Evolutionary conservation across 2,888 invertebrate species (phyloP), one percentile per base, ranked within the genome.

Genomic region (Saturnia japonica): DNA sequence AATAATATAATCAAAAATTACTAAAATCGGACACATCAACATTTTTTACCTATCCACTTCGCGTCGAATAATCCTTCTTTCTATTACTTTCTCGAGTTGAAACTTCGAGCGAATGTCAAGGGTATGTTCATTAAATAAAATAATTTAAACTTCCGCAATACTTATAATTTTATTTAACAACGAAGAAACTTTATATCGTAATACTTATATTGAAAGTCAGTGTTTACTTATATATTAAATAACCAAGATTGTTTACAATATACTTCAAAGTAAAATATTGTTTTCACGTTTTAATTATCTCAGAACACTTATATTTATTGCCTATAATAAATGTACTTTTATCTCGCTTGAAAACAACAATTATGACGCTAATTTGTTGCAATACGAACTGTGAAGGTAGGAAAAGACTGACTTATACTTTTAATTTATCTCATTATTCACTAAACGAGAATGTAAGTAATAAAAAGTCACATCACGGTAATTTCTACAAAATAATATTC

Each of bases 231-330:
- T 28, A 28, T 60, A 60, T 60, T 60, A 3, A 60, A 60, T 28
- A 16, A 60, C 28, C 25, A 60, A 60, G 57, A 28, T 28, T 28
- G 28, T 60, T 60, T 60, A 60, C 25, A 60, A 60, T 60, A 14
- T 14, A 12, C 14, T 60, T 60, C 14, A 60, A 25, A 14, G 57
- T 14, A 28, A 60, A 64, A 40, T 40, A 64, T n/a, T 64, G 19
- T 64, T 64, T 64, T 40, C 40, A 34, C 9, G 64, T 40, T 40
- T 64, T 64, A 60, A 64, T 64, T 64, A 64, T 64, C 19, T 64
- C 40, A n/a, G n/a, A 40, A 64, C 64, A 40, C 40, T 64, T 40
- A 40, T 19, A 40, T 64, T 64, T 64, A 64, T 64, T 64, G 11
- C 64, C 40, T 40, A 64, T 40, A 64, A 40, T 64, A 64, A 64